Conservation (phyloP, 2,113 vertebrate genomes). For the Heliornis fulica region DNA sequence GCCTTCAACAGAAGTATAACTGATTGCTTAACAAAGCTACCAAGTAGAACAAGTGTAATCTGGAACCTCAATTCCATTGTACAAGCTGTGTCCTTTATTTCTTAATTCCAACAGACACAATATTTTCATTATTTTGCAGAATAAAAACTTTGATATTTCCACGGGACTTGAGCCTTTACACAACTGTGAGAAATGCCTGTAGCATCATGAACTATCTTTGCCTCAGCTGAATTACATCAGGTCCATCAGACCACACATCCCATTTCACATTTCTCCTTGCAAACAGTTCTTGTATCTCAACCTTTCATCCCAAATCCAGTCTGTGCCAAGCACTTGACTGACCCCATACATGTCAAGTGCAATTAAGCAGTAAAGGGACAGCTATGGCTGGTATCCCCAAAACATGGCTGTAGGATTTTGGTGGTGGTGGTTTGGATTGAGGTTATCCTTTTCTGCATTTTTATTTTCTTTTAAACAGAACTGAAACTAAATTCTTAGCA, state of each 20-base stretch:
- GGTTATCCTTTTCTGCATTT: not conserved
- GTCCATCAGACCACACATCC: not conserved
- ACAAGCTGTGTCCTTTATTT: not conserved
- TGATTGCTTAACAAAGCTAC: not conserved
- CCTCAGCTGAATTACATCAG: not conserved
- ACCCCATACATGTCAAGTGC: not conserved
- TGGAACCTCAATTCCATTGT: not conserved
- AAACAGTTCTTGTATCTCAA: not conserved
- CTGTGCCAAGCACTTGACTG: not conserved
- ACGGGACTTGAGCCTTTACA: not conserved
- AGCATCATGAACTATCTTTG: not conserved
- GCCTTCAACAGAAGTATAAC: not conserved
- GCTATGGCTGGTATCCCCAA: rapidly evolving
- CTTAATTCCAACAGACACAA: not conserved
- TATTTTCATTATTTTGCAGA: not conserved
- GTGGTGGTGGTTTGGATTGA: not conserved
- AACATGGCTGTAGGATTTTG: not conserved
- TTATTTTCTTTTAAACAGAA: not conserved
- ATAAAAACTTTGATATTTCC: not conserved
- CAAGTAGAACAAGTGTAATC: not conserved
- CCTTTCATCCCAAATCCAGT: not conserved
- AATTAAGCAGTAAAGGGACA: not conserved
- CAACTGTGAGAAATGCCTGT: rapidly evolving
- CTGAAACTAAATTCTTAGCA: not conserved
- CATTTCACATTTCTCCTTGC: not conserved